These are phyloP conservation scores for Baryphthengus martii DNA, from an alignment of 2,113 vertebrate species.

Conservation along the genomic window DNA sequence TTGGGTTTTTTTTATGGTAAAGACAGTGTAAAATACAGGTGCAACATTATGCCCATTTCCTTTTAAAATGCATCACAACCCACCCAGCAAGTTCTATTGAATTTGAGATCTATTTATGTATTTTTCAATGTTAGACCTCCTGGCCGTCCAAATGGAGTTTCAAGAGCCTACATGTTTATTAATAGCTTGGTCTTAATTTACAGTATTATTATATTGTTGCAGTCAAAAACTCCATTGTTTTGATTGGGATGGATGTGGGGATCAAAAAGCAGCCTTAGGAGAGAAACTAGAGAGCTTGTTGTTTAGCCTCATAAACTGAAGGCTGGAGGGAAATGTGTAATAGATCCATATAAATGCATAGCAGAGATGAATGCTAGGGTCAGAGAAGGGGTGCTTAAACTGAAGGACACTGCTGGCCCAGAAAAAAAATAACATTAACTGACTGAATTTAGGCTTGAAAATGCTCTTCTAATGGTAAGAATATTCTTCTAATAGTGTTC, in stretches of 20 bases:
- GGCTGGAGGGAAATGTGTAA: background rate
- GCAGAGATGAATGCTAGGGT: background rate
- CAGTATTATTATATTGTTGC: background rate
- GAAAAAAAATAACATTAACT: background rate
- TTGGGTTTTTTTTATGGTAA: background rate
- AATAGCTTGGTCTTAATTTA: background rate
- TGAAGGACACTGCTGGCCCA: background rate
- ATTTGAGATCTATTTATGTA: background rate
- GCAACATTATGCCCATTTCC: background rate
- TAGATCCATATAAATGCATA: background rate
- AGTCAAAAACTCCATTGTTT: background rate
- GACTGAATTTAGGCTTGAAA: background rate
- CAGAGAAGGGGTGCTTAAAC: background rate
- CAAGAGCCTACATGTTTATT: background rate
- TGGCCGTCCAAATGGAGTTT: background rate
- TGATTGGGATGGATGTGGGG: background rate
- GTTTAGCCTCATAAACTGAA: background rate
- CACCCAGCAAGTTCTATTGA: background rate
- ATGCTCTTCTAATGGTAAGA: background rate
- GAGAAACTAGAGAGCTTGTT: background rate
- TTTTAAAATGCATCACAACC: background rate
- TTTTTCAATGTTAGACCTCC: background rate
- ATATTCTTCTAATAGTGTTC: background rate
- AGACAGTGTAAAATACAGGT: background rate
- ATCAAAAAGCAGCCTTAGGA: background rate